Evolutionary conservation across 2,888 invertebrate genomes (phyloP), one percentile per base, ranked within the genome.

Genomic region (Piscicola geometra): DNA sequence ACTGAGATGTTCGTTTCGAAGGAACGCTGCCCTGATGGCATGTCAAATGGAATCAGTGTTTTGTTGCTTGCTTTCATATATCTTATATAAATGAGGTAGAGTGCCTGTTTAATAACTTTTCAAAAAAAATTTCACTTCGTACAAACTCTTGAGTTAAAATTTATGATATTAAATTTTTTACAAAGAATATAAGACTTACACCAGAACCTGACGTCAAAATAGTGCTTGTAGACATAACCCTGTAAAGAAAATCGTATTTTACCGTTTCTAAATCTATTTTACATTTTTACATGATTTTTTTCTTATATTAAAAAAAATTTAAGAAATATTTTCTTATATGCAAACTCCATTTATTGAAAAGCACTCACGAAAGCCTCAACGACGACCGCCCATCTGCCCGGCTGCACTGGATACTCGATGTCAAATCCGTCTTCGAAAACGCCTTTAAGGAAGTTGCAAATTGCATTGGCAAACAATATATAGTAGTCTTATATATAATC

Each of bases 1-100:
- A 94, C 94, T 0, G 94, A 94, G 0, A 97, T 93, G 86, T 96
- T 96, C 0, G 94, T 93, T 91, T 96, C 95, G 84, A 93, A 95
- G 80, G 94, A 88, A 0, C 94, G 94, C 86, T 94, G 94, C 86
- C 95, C 86, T 86, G 80, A 67, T 81, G 9, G 3, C 36, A 35
- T 9, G 33, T 9, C 32, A n/a, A 15, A 25, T 25, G 15, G 30
- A 67, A 67, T 28, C 15, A 18, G 52, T 15, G 15, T 50, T 50
- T 50, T 15, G 15, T 50, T 50, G 21, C 21, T 50, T 50, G 15
- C 52, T 50, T 50, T 21, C 15, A 21, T 21, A n/a, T n/a, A n/a
- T n/a, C 1, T 12, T 21, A 28, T 25, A 36, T 3, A 50, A 47
- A 28, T 36, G 72, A 32, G 56, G 1, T 21, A 50, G 21, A 64